These are phyloP conservation scores for Gallinago jamesoni DNA, from an alignment of 2,113 vertebrate species.

Conservation along the genomic window DNA sequence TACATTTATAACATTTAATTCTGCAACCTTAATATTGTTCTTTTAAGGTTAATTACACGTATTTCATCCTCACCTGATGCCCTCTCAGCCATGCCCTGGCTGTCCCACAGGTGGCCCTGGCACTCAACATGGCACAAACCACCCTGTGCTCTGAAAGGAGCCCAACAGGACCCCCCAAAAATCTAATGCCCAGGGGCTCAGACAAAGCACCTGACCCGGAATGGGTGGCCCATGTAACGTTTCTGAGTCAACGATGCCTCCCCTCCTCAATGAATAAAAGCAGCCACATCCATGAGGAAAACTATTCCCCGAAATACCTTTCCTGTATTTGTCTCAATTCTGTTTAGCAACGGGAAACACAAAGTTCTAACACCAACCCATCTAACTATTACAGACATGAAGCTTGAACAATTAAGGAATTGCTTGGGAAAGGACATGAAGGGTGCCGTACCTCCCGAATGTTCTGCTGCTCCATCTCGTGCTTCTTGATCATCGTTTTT, in stretches of 20 bases:
- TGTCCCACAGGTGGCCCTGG: neutral
- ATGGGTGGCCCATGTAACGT: rapidly evolving
- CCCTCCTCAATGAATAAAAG: neutral
- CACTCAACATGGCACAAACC: neutral
- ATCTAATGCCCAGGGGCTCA: neutral
- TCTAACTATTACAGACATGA: rapidly evolving
- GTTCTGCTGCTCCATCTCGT: conserved; percentile 96
- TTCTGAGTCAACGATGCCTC: neutral
- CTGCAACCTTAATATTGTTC: neutral
- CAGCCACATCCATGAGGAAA: neutral
- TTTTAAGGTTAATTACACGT: neutral
- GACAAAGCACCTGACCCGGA: neutral
- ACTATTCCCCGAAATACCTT: rapidly evolving
- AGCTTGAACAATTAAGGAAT: neutral
- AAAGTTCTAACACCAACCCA: neutral
- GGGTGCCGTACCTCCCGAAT: conserved; percentile 87
- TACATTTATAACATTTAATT: neutral
- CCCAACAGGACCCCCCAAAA: neutral
- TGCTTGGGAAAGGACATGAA: neutral
- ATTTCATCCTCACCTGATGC: neutral
- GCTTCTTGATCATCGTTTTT: conserved; percentile 91
- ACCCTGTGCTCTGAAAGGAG: neutral
- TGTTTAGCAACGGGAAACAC: neutral
- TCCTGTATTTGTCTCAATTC: neutral
- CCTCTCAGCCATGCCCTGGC: neutral